phyloP scores from a whole-genome alignment of 1,140 invertebrate species.

The Aphaenogaster floridana region DNA sequence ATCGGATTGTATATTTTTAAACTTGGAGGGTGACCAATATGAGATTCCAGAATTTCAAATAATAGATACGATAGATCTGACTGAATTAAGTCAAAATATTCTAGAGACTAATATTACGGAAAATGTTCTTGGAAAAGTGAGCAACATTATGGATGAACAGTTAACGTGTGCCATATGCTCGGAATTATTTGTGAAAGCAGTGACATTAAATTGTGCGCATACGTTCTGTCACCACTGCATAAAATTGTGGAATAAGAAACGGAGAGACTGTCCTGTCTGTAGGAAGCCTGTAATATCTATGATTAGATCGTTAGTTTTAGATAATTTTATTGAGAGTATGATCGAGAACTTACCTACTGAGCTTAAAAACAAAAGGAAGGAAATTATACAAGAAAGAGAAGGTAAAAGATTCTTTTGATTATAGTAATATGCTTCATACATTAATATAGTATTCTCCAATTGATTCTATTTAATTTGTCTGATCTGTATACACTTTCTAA shows the following conservation, averaged over 20 bases:
- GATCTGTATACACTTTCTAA: background rate
- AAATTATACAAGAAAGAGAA: slow-evolving; percentile 87
- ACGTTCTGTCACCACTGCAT: slow-evolving; percentile 93
- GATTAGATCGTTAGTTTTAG: slow-evolving; percentile 87
- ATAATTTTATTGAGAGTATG: slow-evolving; percentile 90
- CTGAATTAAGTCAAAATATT: slow-evolving; percentile 69
- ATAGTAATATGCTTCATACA: background rate
- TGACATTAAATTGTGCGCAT: slow-evolving; percentile 92
- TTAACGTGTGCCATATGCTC: slow-evolving; percentile 93
- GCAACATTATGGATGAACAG: slow-evolving; percentile 91
- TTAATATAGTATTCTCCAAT: background rate
- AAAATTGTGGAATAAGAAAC: slow-evolving; percentile 90
- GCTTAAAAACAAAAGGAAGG: slow-evolving; percentile 85
- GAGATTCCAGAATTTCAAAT: slow-evolving; percentile 77
- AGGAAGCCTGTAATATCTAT: slow-evolving; percentile 86
- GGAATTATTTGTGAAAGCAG: slow-evolving; percentile 91
- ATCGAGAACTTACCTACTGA: slow-evolving; percentile 88
- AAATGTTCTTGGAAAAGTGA: slow-evolving; percentile 87
- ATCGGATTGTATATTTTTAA: slow-evolving; percentile 70
- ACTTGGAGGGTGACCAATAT: slow-evolving; percentile 67
- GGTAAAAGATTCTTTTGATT: slow-evolving; percentile 78
- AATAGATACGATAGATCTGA: slow-evolving; percentile 86
- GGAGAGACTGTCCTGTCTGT: slow-evolving; percentile 92
- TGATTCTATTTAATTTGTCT: slow-evolving; percentile 19
- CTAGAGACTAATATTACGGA: slow-evolving; percentile 80